Percentiles rank a stretch among this genome's conserved stretches.
These are phyloP conservation scores for Endotricha flammealis DNA, from an alignment of 2,888 invertebrate genomes.

Conservation along the genomic window DNA sequence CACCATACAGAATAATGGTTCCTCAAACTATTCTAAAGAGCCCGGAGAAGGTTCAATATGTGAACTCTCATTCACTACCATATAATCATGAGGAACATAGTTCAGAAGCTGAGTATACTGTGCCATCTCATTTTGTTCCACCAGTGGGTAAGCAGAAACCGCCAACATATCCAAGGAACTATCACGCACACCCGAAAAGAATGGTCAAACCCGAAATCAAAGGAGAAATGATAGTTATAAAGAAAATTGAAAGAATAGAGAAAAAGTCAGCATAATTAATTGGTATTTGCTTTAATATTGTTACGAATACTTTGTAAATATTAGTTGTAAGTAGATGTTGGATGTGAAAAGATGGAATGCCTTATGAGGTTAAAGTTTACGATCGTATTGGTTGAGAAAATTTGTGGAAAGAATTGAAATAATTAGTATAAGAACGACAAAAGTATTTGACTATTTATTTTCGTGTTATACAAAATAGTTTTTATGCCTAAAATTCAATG, in stretches of 20 bases:
- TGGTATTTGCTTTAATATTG: constrained; percentile 11
- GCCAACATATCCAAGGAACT: constrained; percentile 54
- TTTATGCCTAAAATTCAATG: no score
- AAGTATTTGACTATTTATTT: no score
- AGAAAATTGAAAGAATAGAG: constrained; percentile 36
- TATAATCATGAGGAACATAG: constrained; percentile 45
- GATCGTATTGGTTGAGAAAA: no score
- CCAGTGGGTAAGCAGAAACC: constrained; percentile 48
- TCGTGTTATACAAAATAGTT: no score
- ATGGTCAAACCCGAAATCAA: constrained; percentile 51
- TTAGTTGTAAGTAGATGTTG: constrained; percentile 23
- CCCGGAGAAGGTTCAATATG: constrained; percentile 61
- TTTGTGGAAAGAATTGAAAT: no score
- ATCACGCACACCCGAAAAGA: constrained; percentile 61
- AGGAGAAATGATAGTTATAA: constrained; percentile 27
- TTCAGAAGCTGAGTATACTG: constrained; percentile 51
- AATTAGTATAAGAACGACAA: no score
- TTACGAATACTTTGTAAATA: constrained; percentile 34
- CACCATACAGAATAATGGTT: constrained; percentile 63
- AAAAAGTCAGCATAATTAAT: constrained; percentile 38
- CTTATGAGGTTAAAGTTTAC: no score
- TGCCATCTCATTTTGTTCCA: constrained; percentile 40
- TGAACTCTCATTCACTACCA: constrained; percentile 57
- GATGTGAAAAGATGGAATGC: constrained; percentile 6
- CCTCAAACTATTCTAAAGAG: constrained; percentile 58